phyloP scores from a whole-genome alignment of 2,797 vertebrate species.

The Carduelis carduelis region DNA sequence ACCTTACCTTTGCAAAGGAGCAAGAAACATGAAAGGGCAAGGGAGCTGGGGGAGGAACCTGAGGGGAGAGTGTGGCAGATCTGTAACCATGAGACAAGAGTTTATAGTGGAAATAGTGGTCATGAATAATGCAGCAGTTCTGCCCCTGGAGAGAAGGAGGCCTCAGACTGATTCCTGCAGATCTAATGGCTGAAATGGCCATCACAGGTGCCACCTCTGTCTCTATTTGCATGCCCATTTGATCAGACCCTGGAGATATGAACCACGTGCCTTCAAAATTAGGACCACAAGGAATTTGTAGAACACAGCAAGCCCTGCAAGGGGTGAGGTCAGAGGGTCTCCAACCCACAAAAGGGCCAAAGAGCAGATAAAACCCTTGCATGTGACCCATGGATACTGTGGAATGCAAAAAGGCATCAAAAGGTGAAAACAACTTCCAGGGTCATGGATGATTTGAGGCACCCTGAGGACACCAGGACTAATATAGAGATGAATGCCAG shows the following conservation, averaged over 20 bases:
- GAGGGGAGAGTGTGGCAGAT: background rate
- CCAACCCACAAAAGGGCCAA: background rate
- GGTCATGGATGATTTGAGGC: fast-evolving
- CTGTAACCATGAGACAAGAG: background rate
- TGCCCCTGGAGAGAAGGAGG: background rate
- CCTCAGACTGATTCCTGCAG: slow-evolving; percentile 8
- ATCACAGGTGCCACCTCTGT: slow-evolving; percentile 47
- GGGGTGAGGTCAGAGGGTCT: background rate
- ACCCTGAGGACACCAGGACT: background rate
- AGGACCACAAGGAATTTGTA: background rate
- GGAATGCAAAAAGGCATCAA: background rate
- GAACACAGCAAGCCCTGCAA: background rate
- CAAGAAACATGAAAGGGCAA: background rate
- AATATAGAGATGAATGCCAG: background rate
- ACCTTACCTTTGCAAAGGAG: slow-evolving; percentile 7
- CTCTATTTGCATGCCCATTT: slow-evolving; percentile 41
- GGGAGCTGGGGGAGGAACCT: background rate
- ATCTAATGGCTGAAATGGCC: slow-evolving; percentile 42
- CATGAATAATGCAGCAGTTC: slow-evolving; percentile 45
- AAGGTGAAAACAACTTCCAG: background rate
- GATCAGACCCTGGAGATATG: background rate
- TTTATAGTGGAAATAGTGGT: background rate
- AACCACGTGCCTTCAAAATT: background rate
- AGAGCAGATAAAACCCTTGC: background rate
- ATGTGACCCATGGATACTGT: background rate